Percentiles rank a stretch among this genome's conserved stretches.
Conservation (phyloP, 2,888 invertebrate genomes). For the Caprella mutica region DNA sequence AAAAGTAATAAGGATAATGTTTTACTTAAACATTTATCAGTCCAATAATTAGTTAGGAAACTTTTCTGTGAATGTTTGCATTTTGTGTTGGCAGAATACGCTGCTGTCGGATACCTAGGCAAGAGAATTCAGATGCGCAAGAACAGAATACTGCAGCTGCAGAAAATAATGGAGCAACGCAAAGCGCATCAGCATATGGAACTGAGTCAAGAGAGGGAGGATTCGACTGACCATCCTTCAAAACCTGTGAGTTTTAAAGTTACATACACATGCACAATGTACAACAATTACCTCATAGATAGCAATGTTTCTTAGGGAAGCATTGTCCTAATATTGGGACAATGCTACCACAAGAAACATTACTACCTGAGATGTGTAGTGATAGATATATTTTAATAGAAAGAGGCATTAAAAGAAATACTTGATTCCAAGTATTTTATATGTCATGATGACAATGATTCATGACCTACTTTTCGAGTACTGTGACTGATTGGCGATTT, state of each 20-base stretch:
- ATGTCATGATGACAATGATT: too few relatives aligned
- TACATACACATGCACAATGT: too few relatives aligned
- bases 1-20: neutral
- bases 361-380: too few relatives aligned
- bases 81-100: constrained; percentile 69
- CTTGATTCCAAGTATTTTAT: too few relatives aligned
- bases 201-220: constrained; percentile 13
- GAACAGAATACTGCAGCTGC: constrained; percentile 76
- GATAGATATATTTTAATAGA: too few relatives aligned
- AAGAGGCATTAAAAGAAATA: too few relatives aligned
- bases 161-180: constrained; percentile 87
- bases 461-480: too few relatives aligned
- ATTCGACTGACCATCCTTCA: constrained; percentile 52
- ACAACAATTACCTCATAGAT: too few relatives aligned
- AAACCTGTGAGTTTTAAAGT: constrained; percentile 69
- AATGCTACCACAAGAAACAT: too few relatives aligned
- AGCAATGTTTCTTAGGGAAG: too few relatives aligned
- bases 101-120: constrained; percentile 94
- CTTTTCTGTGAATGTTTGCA: neutral
- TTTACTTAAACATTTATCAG: neutral
- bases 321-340: too few relatives aligned
- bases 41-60: neutral
- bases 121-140: constrained; percentile 94
- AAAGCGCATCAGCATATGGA: constrained; percentile 40
- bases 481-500: too few relatives aligned